Conservation (phyloP, 2,888 invertebrate species). For the Lithophane socia region DNA sequence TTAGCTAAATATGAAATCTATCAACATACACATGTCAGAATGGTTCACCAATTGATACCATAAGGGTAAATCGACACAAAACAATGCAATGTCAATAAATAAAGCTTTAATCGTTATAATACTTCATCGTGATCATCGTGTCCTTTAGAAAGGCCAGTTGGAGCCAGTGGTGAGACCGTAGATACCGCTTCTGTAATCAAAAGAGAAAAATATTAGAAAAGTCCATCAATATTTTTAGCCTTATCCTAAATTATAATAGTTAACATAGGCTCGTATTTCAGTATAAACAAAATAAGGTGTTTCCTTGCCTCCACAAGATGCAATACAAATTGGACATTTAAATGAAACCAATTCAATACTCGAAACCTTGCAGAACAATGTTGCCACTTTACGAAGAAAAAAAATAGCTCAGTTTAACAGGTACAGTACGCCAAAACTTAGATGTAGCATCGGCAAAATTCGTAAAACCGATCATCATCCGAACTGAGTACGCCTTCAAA, state of each 20-base stretch:
- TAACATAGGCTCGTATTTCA: not conserved
- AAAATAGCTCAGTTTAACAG: no score
- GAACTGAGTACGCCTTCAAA: no score
- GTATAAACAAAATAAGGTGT: not conserved
- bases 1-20: not conserved
- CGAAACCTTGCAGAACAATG: not conserved
- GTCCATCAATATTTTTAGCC: no score
- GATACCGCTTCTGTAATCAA: slow-evolving; percentile 44
- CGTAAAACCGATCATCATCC: no score
- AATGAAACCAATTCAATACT: not conserved
- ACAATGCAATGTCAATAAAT: slow-evolving; percentile 8
- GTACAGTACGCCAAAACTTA: no score
- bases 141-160: slow-evolving; percentile 42
- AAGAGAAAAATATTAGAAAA: slow-evolving; percentile 3
- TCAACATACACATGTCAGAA: not conserved
- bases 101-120: slow-evolving; percentile 31
- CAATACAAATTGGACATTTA: not conserved
- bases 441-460: no score
- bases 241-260: not conserved
- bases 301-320: not conserved
- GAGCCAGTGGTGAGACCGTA: slow-evolving; percentile 34
- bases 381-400: not conserved
- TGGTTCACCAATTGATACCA: not conserved
- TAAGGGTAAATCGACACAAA: not conserved
- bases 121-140: not conserved